phyloP scores from a whole-genome alignment of 1,140 invertebrate species.

The Magallana angulata region DNA sequence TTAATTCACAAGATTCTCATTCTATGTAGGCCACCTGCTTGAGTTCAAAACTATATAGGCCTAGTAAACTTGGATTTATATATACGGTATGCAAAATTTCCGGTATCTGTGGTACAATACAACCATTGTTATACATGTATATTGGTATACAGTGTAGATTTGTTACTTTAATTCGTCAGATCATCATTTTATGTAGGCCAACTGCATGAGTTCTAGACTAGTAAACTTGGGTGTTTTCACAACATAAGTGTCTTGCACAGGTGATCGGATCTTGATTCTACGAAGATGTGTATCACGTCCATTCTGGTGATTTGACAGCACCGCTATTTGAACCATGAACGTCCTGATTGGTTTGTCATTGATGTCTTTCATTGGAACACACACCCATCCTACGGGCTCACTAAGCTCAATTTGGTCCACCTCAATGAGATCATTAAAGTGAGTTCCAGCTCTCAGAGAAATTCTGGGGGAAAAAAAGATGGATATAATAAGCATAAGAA shows the following conservation, averaged over 20 bases:
- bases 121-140: too few relatives aligned
- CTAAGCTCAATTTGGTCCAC: slow-evolving; percentile 95
- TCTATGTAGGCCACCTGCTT: too few relatives aligned
- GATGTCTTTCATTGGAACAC: slow-evolving; percentile 91
- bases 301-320: slow-evolving; percentile 98
- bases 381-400: slow-evolving; percentile 97
- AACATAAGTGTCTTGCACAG: slow-evolving; percentile 87
- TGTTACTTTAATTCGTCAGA: too few relatives aligned
- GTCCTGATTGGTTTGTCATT: slow-evolving; percentile 92
- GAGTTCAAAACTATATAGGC: too few relatives aligned
- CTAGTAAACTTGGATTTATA: too few relatives aligned
- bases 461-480: slow-evolving; percentile 83
- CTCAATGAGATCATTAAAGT: slow-evolving; percentile 99
- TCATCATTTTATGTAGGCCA: slow-evolving; percentile 86
- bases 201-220: slow-evolving; percentile 90
- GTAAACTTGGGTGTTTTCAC: slow-evolving; percentile 89
- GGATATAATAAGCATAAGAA: not conserved
- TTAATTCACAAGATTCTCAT: too few relatives aligned
- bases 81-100: too few relatives aligned
- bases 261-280: slow-evolving; percentile 97
- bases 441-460: slow-evolving; percentile 95
- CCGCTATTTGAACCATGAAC: slow-evolving; percentile 92
- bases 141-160: too few relatives aligned
- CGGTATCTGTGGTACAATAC: too few relatives aligned
- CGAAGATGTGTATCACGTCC: slow-evolving; percentile 98